Evolutionary conservation across 2,113 vertebrate genomes (phyloP).

Genomic region (Pelmatolapia mariae): DNA sequence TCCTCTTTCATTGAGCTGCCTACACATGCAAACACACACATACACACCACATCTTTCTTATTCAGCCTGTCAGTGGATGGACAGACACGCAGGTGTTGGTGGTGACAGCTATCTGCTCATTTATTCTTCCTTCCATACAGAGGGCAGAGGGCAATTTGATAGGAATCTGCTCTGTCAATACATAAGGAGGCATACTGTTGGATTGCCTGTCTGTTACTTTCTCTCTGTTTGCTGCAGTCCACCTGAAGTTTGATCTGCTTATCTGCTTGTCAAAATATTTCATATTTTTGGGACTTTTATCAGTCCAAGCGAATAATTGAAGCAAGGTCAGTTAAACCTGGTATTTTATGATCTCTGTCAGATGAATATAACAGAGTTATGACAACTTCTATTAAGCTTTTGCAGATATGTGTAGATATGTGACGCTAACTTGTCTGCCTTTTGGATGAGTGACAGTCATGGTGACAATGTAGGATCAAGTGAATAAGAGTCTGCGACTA

Average conservation of each 20-base stretch:
- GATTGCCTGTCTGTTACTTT: not conserved
- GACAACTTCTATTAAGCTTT: not conserved
- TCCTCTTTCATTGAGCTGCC: not conserved
- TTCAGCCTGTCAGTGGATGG: constrained; percentile 16
- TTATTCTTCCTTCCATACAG: constrained; percentile 13
- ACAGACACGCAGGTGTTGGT: constrained; percentile 1
- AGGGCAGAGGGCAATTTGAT: constrained; percentile 13
- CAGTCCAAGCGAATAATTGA: not conserved
- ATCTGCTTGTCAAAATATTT: not conserved
- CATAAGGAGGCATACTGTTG: not conserved
- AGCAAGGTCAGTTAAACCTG: not conserved
- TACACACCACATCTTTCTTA: not conserved
- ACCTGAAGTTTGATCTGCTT: not conserved
- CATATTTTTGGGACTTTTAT: not conserved
- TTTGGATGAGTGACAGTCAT: not conserved
- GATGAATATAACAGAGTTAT: not conserved
- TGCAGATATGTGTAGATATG: not conserved
- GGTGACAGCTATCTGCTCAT: constrained; percentile 27
- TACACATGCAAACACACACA: not conserved
- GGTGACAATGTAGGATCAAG: not conserved
- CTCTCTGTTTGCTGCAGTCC: not conserved
- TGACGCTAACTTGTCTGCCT: not conserved
- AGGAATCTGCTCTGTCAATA: not conserved
- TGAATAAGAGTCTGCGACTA: not conserved
- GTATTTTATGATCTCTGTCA: not conserved